These are phyloP conservation scores for Nyctibius bracteatus DNA, from an alignment of 2,113 vertebrate genomes.

Conservation along the genomic window DNA sequence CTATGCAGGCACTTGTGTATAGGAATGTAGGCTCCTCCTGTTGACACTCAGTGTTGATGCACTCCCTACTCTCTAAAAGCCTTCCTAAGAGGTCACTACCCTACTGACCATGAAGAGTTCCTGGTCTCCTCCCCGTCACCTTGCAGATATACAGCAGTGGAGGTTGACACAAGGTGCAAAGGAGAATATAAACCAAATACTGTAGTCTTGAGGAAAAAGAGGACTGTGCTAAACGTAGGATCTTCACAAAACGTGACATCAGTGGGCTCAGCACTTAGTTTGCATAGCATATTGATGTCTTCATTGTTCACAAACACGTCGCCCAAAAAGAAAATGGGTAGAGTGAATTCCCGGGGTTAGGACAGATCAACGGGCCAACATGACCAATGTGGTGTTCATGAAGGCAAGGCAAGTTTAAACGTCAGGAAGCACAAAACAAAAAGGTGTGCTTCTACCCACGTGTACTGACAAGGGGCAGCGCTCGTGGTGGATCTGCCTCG, in stretches of 20 bases:
- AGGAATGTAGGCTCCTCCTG: conserved; percentile 72
- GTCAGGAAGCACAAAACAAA: neutral
- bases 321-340: conserved; percentile 17
- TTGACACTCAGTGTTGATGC: conserved; percentile 23
- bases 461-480: neutral
- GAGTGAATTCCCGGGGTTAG: neutral
- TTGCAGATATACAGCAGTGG: conserved; percentile 34
- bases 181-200: conserved; percentile 13
- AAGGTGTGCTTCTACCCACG: neutral
- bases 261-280: conserved; percentile 62
- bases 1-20: conserved; percentile 81
- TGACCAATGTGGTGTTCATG: neutral
- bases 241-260: conserved; percentile 25
- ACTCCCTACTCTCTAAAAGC: conserved; percentile 26
- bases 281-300: conserved; percentile 77
- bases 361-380: neutral
- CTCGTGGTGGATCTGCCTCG: neutral
- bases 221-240: conserved; percentile 15
- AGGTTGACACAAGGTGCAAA: conserved; percentile 38
- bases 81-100: neutral
- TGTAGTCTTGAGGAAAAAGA: conserved; percentile 10
- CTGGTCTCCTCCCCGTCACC: conserved; percentile 16
- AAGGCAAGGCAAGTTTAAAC: conserved; percentile 39
- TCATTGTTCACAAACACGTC: conserved; percentile 20
- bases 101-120: neutral